Evolutionary conservation across 2,888 invertebrate species (phyloP), one percentile per base, ranked within the genome.

Genomic region (Mythimna albipuncta): DNA sequence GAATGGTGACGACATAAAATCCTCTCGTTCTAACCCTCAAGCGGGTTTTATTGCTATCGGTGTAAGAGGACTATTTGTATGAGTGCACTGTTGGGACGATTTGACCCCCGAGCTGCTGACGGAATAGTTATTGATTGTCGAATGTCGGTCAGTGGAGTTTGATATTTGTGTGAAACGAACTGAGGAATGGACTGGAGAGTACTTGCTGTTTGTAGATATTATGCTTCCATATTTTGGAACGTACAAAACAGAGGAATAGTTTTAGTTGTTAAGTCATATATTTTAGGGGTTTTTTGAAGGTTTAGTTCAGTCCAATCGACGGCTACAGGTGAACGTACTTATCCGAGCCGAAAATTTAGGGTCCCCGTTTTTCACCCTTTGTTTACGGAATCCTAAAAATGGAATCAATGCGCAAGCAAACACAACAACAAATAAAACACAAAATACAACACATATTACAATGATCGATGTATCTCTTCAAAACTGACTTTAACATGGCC

Each of bases 31-130:
- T 70, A 58, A 76, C 65, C 64, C 83, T 74, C 64, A 59, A 62
- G n/a, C 58, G 55, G 54, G 72, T 71, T 84, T 85, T 82, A 85
- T 79, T 72, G 69, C 52, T 16, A 67, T 82, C 44, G 52, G 72
- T 75, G 47, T 65, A 32, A 55, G 62, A 10, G 50, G 59, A 69
- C 52, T 65, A 69, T 69, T 79, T 63, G 54, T 72, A 68, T 35
- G 52, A 75, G 72, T 75, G 64, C 66, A 79, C 79, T 79, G 59
- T 58, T 32, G 69, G 69, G 68, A 72, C 67, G 35, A 69, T 68
- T 74, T 32, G 38, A 70, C 65, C 68, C 74, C 38, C 9, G 35
- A 52, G 38, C 32, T 74, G 74, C 83, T 79, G 79, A 68, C 75
- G 59, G 50, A 64, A 59, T 58, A 38, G 50, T n/a, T 79, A 79